Percentiles rank a stretch among this genome's conserved stretches.
Evolutionary conservation across 2,113 vertebrate genomes (phyloP).

Genomic region (Galemys pyrenaicus): DNA sequence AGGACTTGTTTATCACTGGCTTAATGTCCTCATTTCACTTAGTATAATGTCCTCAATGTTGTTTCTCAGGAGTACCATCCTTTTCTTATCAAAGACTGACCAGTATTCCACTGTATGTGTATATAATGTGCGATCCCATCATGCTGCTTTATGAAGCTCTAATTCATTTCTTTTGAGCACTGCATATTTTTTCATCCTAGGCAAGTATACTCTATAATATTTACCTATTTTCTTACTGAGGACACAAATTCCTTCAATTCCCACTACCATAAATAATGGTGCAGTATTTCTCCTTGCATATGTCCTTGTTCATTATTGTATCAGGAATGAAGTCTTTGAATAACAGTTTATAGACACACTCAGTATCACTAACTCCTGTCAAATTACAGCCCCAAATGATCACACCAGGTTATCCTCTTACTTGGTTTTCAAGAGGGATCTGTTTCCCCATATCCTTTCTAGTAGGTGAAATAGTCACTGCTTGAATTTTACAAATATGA

Average conservation of each 20-base stretch:
- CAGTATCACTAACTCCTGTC: background rate
- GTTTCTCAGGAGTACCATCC: background rate
- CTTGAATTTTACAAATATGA: background rate
- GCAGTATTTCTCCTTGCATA: background rate
- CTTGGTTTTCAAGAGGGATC: background rate
- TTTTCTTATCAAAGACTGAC: background rate
- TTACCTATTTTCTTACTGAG: background rate
- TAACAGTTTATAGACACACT: background rate
- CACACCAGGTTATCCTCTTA: background rate
- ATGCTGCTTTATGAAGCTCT: background rate
- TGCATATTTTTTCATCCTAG: background rate
- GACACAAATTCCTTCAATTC: background rate
- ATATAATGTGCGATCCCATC: background rate
- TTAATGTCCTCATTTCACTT: constrained; percentile 2
- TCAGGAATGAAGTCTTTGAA: background rate
- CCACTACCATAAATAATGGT: background rate
- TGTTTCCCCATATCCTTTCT: background rate
- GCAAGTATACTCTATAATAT: background rate
- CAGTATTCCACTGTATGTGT: background rate
- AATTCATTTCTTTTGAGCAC: background rate
- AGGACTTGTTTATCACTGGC: background rate
- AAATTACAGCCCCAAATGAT: background rate
- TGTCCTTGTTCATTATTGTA: background rate
- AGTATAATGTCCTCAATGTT: background rate
- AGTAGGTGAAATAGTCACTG: background rate